phyloP scores from a whole-genome alignment of 1,140 invertebrate genomes.

The Lordiphosa mommai region DNA sequence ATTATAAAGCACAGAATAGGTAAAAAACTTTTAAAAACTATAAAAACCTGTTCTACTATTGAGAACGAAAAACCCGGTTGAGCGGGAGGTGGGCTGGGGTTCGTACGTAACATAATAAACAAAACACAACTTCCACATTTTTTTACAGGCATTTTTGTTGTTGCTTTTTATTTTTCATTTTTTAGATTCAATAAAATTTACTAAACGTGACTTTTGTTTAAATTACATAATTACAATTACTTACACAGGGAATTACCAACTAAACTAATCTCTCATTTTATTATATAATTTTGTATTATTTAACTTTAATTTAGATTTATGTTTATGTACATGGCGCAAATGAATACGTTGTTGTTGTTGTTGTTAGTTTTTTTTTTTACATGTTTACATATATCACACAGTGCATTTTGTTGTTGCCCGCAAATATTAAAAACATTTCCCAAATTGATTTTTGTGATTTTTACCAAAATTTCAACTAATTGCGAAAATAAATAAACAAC shows the following conservation, averaged over 20 bases:
- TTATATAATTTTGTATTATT: conserved; percentile 48
- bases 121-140: too few species aligned
- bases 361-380: conserved; percentile 47
- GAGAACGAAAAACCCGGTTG: too few species aligned
- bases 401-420: conserved; percentile 35
- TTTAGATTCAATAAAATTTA: conserved; percentile 52
- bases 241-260: conserved; percentile 45
- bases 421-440: conserved; percentile 21
- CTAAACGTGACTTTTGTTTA: conserved; percentile 23
- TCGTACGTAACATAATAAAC: too few species aligned
- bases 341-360: too few species aligned
- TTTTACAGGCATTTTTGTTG: conserved; percentile 24
- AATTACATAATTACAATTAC: conserved; percentile 69
- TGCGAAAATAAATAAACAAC: conserved; percentile 54
- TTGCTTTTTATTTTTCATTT: conserved; percentile 26
- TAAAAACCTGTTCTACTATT: too few species aligned
- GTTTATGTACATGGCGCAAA: conserved; percentile 50
- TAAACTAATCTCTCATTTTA: conserved; percentile 57
- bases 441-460: conserved; percentile 19
- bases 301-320: conserved; percentile 38
- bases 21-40: too few species aligned
- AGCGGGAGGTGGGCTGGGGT: too few species aligned
- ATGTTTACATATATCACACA: conserved; percentile 71
- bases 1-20: too few species aligned
- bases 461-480: conserved; percentile 54